A percentile compares a stretch with the other conserved stretches of the same genome.
Conservation (phyloP, 2,113 vertebrate species). For the Callipepla californica region DNA sequence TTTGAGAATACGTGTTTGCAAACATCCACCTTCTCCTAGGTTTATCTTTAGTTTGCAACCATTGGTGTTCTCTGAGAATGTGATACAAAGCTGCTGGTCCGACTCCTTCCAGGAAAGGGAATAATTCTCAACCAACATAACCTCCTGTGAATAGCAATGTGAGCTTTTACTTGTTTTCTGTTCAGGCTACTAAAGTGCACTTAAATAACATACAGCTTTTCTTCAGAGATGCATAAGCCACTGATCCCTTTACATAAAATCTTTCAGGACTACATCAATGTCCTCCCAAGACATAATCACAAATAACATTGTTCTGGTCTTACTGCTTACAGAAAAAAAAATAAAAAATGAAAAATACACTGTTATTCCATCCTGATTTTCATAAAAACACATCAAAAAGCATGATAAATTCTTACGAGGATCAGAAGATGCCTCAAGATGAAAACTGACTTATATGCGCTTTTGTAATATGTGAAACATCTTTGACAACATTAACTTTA, state of each 20-base stretch:
- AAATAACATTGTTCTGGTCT: background rate
- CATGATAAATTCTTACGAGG: background rate
- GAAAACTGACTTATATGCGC: background rate
- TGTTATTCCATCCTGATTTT: background rate
- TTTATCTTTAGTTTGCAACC: background rate
- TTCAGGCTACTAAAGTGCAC: background rate
- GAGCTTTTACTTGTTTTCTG: background rate
- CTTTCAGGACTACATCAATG: background rate
- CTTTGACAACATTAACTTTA: conserved; percentile 21
- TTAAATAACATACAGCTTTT: background rate
- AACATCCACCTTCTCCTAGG: background rate
- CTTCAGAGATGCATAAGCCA: background rate
- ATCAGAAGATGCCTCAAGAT: background rate
- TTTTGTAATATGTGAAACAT: background rate
- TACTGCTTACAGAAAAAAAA: background rate
- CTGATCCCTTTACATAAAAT: background rate
- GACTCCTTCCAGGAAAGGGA: background rate
- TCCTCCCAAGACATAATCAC: background rate
- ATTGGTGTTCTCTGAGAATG: background rate
- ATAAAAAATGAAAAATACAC: background rate
- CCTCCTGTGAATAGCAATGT: background rate
- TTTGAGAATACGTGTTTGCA: background rate
- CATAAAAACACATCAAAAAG: conserved; percentile 2
- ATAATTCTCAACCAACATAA: background rate
- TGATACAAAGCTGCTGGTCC: background rate